A percentile compares a stretch with the other conserved stretches of the same genome.
Evolutionary conservation across 2,113 vertebrate species (phyloP).

Genomic region (Prolemur simus): DNA sequence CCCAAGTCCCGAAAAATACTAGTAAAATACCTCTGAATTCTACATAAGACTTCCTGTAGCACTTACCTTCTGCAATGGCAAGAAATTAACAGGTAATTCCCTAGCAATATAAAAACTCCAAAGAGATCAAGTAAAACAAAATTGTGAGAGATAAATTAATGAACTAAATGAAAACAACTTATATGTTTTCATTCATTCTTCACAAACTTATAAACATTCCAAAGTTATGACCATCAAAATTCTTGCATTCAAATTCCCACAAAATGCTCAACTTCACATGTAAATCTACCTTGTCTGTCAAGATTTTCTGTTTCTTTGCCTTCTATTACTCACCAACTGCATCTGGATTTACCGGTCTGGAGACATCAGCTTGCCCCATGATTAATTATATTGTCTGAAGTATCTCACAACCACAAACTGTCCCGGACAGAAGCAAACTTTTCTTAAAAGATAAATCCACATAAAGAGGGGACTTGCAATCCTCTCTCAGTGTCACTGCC

Average conservation of each 20-base stretch:
- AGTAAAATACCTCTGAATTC: background rate
- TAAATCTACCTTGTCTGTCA: constrained; percentile 60
- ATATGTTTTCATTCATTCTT: constrained; percentile 52
- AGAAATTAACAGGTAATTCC: constrained; percentile 28
- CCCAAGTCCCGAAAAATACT: background rate
- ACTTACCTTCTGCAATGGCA: background rate
- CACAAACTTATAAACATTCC: background rate
- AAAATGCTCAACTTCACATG: constrained; percentile 66
- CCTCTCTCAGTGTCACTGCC: background rate
- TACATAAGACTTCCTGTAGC: background rate
- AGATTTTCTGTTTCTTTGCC: constrained; percentile 65
- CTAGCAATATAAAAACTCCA: constrained; percentile 1
- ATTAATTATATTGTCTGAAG: constrained; percentile 79
- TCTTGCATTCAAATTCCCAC: constrained; percentile 51
- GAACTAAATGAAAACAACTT: background rate
- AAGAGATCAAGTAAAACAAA: constrained; percentile 33
- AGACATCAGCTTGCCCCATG: constrained; percentile 88
- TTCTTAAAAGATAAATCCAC: constrained; percentile 68
- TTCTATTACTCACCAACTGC: constrained; percentile 84
- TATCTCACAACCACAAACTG: constrained; percentile 74
- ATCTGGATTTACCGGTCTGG: constrained; percentile 86
- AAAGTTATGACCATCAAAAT: constrained; percentile 70
- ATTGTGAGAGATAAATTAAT: constrained; percentile 21
- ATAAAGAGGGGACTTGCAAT: background rate
- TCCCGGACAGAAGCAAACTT: constrained; percentile 63